Evolutionary conservation across 2,113 vertebrate genomes (phyloP).

Genomic region (Petaurus breviceps): DNA sequence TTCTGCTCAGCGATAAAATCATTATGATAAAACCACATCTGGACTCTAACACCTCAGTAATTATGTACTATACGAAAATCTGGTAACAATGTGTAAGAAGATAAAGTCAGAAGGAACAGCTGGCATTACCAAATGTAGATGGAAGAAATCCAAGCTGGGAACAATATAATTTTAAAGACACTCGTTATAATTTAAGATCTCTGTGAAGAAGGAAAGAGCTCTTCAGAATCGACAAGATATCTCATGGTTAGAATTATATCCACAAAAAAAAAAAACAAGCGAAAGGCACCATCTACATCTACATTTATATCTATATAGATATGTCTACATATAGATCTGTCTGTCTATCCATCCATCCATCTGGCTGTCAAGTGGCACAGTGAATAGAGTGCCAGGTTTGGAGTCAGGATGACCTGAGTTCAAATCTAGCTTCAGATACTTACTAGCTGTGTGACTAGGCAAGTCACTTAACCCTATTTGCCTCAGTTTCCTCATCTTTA

Average conservation of each 20-base stretch:
- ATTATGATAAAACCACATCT: not conserved
- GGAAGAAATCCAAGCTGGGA: not conserved
- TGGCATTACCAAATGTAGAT: not conserved
- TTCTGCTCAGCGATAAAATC: not conserved
- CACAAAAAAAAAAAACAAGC: not conserved
- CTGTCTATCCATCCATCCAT: too few relatives aligned
- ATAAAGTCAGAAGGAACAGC: not conserved
- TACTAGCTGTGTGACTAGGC: not conserved
- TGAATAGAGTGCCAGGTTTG: not conserved
- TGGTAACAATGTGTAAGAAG: not conserved
- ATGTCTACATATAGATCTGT: too few relatives aligned
- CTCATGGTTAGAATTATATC: not conserved
- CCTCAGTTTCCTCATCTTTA: too few relatives aligned
- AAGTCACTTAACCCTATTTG: too few relatives aligned
- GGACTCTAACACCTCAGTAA: not conserved
- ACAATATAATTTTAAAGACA: not conserved
- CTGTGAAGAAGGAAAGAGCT: not conserved
- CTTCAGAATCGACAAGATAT: not conserved
- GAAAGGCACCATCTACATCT: not conserved
- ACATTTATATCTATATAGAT: too few relatives aligned
- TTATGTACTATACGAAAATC: not conserved
- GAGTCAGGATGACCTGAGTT: not conserved
- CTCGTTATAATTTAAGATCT: not conserved
- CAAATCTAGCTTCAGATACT: not conserved
- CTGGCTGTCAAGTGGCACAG: not conserved